phyloP scores from a whole-genome alignment of 1,140 invertebrate genomes.

The Penaeus indicus region DNA sequence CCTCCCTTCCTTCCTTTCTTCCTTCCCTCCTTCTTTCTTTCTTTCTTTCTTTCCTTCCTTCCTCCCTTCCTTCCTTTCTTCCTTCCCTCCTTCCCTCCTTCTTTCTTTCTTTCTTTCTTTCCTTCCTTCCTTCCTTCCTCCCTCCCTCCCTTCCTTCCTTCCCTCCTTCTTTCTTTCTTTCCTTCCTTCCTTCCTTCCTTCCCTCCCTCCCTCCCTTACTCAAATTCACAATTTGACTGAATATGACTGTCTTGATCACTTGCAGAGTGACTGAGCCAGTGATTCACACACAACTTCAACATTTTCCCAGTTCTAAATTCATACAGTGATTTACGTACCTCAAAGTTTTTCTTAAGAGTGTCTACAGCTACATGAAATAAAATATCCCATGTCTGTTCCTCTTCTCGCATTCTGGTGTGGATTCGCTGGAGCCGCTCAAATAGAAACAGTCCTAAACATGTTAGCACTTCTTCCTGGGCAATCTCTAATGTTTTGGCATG shows the following conservation, averaged over 20 bases:
- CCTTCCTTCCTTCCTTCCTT: accelerated
- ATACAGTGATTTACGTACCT: conserved; percentile 68
- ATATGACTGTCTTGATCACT: too few species aligned
- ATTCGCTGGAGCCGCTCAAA: conserved; percentile 89
- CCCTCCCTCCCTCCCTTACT: too few species aligned
- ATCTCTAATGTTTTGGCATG: conserved; percentile 96
- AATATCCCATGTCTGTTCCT: conserved; percentile 91
- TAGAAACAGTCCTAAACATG: conserved; percentile 91
- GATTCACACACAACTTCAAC: neutral
- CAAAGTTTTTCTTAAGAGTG: conserved; percentile 88
- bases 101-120: too few species aligned
- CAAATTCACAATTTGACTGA: too few species aligned
- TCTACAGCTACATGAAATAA: conserved; percentile 89
- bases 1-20: too few species aligned
- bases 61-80: too few species aligned
- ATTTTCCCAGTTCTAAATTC: neutral
- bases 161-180: accelerated
- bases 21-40: too few species aligned
- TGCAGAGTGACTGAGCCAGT: neutral
- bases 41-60: accelerated
- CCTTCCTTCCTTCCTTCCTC: too few species aligned
- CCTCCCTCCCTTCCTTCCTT: too few species aligned
- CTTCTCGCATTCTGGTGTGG: conserved; percentile 86
- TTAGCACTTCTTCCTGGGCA: conserved; percentile 94
- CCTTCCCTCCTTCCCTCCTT: too few species aligned